Evolutionary conservation across 2,888 invertebrate species (phyloP).

Genomic region (Eilema griseolum): DNA sequence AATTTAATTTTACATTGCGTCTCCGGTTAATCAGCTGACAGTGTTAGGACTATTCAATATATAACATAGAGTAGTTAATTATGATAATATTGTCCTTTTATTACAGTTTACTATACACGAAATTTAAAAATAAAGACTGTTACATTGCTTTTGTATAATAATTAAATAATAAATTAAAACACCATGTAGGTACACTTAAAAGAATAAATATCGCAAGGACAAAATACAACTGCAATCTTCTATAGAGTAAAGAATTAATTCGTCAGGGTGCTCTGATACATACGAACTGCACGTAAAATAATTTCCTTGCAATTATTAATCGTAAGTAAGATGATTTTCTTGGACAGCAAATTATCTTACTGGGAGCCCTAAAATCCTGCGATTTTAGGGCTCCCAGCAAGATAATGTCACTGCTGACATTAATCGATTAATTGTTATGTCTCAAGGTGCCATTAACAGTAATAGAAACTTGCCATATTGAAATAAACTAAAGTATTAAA

Average conservation of each 20-base stretch:
- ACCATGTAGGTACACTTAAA: too few relatives aligned
- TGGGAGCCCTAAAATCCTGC: background rate
- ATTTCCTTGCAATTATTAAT: background rate
- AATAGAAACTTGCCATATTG: background rate
- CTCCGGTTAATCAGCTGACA: slow-evolving; percentile 67
- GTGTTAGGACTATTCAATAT: slow-evolving; percentile 55
- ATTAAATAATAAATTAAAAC: too few relatives aligned
- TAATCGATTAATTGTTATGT: background rate
- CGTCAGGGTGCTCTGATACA: background rate
- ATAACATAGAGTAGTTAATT: slow-evolving; percentile 49
- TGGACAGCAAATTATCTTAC: too few relatives aligned
- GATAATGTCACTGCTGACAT: too few relatives aligned
- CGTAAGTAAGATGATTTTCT: background rate
- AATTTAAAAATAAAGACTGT: background rate
- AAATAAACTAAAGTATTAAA: background rate
- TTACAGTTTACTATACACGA: background rate
- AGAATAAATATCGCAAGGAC: too few relatives aligned
- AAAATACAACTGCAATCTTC: background rate
- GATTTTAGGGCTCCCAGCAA: background rate
- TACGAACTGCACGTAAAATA: background rate
- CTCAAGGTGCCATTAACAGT: background rate
- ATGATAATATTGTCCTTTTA: background rate
- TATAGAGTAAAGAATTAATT: too few relatives aligned
- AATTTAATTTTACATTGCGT: slow-evolving; percentile 75
- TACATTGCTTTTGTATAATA: too few relatives aligned